Percentiles rank a stretch among this genome's conserved stretches.
Conservation (phyloP, 2,113 vertebrate species). For the western clawed frog (Xenopus tropicalis) region DNA sequence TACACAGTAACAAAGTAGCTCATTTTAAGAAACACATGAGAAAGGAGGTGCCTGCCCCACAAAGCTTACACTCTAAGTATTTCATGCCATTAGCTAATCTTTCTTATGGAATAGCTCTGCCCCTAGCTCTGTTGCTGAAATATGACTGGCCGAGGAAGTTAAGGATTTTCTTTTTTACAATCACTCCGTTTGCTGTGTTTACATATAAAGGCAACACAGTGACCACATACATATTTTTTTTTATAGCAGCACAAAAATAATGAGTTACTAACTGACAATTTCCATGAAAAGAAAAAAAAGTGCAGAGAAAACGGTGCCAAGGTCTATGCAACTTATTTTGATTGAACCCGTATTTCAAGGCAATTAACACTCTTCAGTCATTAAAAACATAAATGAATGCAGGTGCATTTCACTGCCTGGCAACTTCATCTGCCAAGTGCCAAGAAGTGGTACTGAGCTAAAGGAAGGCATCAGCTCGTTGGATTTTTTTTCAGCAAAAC, state of each 20-base stretch:
- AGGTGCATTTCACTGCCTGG: neutral
- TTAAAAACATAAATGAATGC: conserved; percentile 6
- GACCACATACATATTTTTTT: conserved; percentile 2
- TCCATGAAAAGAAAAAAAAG: neutral
- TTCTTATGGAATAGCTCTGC: no score
- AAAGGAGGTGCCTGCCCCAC: no score
- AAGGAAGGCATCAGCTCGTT: neutral
- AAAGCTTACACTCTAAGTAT: no score
- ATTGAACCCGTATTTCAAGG: conserved; percentile 2
- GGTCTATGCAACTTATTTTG: neutral
- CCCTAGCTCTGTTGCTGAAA: no score
- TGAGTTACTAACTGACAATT: neutral
- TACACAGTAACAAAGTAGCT: no score
- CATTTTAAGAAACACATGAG: no score
- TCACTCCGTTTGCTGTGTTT: neutral
- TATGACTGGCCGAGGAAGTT: no score
- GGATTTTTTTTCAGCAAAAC: no score
- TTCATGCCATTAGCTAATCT: no score
- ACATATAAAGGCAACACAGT: conserved; percentile 3
- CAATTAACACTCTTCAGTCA: conserved; percentile 13
- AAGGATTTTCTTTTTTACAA: no score
- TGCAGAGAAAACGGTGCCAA: neutral
- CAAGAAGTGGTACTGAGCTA: neutral
- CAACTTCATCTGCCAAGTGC: neutral
- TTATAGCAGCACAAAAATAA: conserved; percentile 14